Evolutionary conservation across 2,113 vertebrate genomes (phyloP), one percentile per base, ranked within the genome.

Genomic region (Emydocephalus ijimae): DNA sequence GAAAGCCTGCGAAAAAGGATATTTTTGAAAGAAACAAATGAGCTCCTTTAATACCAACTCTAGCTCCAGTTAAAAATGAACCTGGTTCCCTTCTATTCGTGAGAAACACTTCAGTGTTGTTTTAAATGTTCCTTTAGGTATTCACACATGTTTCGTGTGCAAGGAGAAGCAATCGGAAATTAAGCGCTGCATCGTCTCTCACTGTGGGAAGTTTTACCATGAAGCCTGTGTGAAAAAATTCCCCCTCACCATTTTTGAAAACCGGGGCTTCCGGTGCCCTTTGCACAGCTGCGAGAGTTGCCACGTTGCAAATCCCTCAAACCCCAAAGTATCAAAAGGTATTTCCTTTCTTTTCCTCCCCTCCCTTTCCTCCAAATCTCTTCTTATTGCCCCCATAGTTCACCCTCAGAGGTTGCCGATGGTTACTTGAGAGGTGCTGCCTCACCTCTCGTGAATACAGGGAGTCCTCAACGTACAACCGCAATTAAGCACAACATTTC

Each of bases 161-260:
- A 99, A 99, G 96, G 97, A 98, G 96, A 98, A 96, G 1, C 98
- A 98, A 43, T 97, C 98, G 1, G 98, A 98, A 12, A 96, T 99
- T 87, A 98, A 97, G 6, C 99, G 99, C 93, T 99, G 99, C 55
- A 97, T 98, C 0, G 98, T 99, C 1, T 98, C 97, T 1, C 98
- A 99, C 95, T 99, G 99, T 0, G 99, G 99, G 14, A 99, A 98
- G 90, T 99, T 99, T 95, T 99, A 99, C 97, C 99, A 99, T 0
- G 99, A 99, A 90, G 98, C 98, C 0, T 99, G 99, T 54, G 98
- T 98, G 93, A 97, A 98, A 74, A 98, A 98, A 93, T 98, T 96
- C 87, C 97, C 98, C 0, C 98, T 99, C 85, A 98, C 98, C 0
- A 98, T 99, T 74, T 99, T 99, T 48, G 98, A 99, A 95, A 99